Evolutionary conservation across 2,888 invertebrate genomes (phyloP), one percentile per base, ranked within the genome.

Genomic region (Ischnura elegans): DNA sequence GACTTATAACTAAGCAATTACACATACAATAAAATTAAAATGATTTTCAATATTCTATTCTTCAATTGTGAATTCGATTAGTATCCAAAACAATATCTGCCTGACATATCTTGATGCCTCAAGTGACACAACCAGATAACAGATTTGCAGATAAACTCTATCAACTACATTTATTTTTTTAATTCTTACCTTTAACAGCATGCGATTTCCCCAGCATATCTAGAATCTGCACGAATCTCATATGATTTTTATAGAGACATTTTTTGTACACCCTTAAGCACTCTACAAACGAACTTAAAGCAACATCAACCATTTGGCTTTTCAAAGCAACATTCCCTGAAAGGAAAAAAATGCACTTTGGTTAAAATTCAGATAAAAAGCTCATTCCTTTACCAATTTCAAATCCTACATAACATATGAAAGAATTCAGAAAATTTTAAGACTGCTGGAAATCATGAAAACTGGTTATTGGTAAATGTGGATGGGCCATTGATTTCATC

Each of bases 161-260:
- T n/a, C n/a, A n/a, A n/a, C n/a, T n/a, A n/a, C n/a, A n/a, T n/a
- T n/a, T n/a, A n/a, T n/a, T n/a, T n/a, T n/a, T n/a, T n/a, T n/a
- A n/a, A n/a, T n/a, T n/a, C 36, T 25, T 42, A 87, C 87, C 87
- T 87, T 87, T 87, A 5, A 55, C 55, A 8, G 87, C 29, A 42
- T 87, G 87, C 55, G 87, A 51, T 25, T 55, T 51, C 2, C 55
- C 87, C 16, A 87, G 51, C 87, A 87, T 87, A 55, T 87, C 87
- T 4, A 87, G 87, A 87, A 87, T 87, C 51, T 87, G 87, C 13
- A 87, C 87, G 43, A 87, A 87, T 61, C 87, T 87, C 87, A 87
- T 87, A 8, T 87, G 87, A 55, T 87, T 87, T 87, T 87, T 87
- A 87, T 87, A 87, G 36, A 87, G 87, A 61, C 87, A 87, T 55